Evolutionary conservation across 30 jellyfish, hydroid and myxozoan species (phyloP).

Genomic region (Aurelia aurita): DNA sequence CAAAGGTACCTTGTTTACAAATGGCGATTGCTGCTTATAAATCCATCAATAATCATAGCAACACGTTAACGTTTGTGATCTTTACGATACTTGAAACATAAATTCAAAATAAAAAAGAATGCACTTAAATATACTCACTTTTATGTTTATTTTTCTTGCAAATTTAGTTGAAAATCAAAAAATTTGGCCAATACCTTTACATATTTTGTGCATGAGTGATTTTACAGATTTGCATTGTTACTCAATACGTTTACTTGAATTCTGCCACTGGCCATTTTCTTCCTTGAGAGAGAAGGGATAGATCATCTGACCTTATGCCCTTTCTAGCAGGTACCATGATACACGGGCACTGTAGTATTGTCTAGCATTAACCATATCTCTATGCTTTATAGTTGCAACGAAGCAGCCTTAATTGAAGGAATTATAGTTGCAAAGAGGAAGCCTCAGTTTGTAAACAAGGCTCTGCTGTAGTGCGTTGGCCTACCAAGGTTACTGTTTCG

Average conservation of each 20-base stretch:
- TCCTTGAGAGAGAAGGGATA: conserved; percentile 5
- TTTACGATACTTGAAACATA: too few species aligned
- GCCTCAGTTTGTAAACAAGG: too few species aligned
- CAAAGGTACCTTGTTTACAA: too few species aligned
- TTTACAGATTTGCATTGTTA: conserved; percentile 1
- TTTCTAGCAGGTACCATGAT: conserved; percentile 45
- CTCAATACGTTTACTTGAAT: conserved; percentile 36
- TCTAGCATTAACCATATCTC: not conserved
- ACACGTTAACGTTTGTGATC: too few species aligned
- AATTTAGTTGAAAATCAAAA: not conserved
- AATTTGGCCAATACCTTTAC: conserved; percentile 3
- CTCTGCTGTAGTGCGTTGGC: too few species aligned
- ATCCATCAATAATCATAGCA: too few species aligned
- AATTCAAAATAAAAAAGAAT: too few species aligned
- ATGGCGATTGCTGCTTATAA: too few species aligned
- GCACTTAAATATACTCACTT: conserved; percentile 44
- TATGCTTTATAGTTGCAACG: not conserved
- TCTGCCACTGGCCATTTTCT: conserved; percentile 76
- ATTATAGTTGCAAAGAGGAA: not conserved
- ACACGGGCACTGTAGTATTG: conserved; percentile 1
- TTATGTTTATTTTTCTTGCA: conserved; percentile 20
- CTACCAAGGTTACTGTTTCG: too few species aligned
- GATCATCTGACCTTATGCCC: conserved; percentile 78
- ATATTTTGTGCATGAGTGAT: conserved; percentile 58
- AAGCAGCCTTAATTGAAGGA: too few species aligned